These are phyloP conservation scores for Schizopygopsis pylzovi DNA, from an alignment of 2,797 vertebrate species.

Conservation along the genomic window DNA sequence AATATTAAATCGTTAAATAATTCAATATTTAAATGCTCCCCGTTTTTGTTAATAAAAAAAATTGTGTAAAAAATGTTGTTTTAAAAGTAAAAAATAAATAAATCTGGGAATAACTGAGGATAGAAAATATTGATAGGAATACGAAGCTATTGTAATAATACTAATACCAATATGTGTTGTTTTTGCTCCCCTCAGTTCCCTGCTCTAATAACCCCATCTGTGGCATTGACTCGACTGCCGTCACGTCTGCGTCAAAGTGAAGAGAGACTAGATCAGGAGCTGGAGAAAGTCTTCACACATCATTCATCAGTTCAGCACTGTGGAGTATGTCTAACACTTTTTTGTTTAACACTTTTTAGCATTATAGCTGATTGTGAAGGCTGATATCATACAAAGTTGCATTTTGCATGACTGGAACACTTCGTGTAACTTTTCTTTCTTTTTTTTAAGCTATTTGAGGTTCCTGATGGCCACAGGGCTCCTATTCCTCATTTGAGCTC, in stretches of 20 bases:
- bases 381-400: background rate
- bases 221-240: slow-evolving; percentile 75
- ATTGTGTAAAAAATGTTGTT: too few species aligned
- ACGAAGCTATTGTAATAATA: background rate
- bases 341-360: background rate
- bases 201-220: slow-evolving; percentile 71
- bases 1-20: background rate
- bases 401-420: background rate
- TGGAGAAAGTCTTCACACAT: slow-evolving; percentile 89
- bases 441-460: slow-evolving; percentile 80
- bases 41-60: background rate
- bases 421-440: background rate
- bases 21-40: background rate
- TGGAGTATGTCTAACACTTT: slow-evolving; percentile 69
- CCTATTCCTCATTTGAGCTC: slow-evolving; percentile 81
- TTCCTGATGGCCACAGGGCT: slow-evolving; percentile 89
- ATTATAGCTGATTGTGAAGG: background rate
- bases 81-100: too few species aligned
- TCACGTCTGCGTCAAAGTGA: slow-evolving; percentile 86
- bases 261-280: slow-evolving; percentile 90
- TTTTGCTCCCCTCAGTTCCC: slow-evolving; percentile 66
- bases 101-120: background rate
- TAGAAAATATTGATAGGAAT: background rate
- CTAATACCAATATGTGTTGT: slow-evolving; percentile 54
- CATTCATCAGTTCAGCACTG: slow-evolving; percentile 82